A percentile compares a stretch with the other conserved stretches of the same genome.
These are phyloP conservation scores for Phataginus tricuspis DNA, from an alignment of 2,797 vertebrate genomes.

Conservation along the genomic window DNA sequence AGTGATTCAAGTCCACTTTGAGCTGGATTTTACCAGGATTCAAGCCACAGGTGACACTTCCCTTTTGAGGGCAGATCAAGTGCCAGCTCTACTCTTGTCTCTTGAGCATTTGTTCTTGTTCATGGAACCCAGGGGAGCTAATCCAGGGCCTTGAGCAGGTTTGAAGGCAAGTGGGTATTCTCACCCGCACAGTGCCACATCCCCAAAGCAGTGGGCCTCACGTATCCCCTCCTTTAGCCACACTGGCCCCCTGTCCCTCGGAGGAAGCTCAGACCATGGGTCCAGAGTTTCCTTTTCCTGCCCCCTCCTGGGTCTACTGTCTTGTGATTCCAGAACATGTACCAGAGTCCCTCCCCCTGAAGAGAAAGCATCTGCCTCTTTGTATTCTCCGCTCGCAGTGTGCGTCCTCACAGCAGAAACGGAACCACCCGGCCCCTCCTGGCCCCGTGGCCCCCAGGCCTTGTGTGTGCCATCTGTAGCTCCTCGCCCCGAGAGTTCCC, in stretches of 20 bases:
- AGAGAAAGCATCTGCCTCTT: slow-evolving; percentile 41
- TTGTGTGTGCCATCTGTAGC: slow-evolving; percentile 71
- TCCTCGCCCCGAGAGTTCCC: slow-evolving; percentile 51
- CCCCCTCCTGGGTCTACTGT: slow-evolving; percentile 41
- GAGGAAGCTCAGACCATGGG: background rate
- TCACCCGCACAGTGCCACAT: background rate
- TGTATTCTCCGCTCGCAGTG: slow-evolving; percentile 18
- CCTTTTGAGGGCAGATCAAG: background rate
- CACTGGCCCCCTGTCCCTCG: background rate
- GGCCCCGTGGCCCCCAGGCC: slow-evolving; percentile 20
- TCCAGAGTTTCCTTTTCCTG: background rate
- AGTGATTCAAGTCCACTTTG: background rate
- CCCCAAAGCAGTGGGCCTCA: background rate
- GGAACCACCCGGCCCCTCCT: background rate
- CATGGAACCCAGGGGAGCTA: too few relatives aligned
- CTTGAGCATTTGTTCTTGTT: background rate
- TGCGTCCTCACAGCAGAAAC: slow-evolving; percentile 60
- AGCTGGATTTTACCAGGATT: background rate
- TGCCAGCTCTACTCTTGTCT: background rate
- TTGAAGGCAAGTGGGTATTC: background rate
- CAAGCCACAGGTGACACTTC: background rate
- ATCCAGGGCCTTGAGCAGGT: background rate
- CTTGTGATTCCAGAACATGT: slow-evolving; percentile 58
- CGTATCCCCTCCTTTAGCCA: background rate
- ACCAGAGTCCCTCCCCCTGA: background rate